A percentile compares a stretch with the other conserved stretches of the same genome.
Conservation (phyloP, 2,113 vertebrate species). For the Pseudopodoces humilis region DNA sequence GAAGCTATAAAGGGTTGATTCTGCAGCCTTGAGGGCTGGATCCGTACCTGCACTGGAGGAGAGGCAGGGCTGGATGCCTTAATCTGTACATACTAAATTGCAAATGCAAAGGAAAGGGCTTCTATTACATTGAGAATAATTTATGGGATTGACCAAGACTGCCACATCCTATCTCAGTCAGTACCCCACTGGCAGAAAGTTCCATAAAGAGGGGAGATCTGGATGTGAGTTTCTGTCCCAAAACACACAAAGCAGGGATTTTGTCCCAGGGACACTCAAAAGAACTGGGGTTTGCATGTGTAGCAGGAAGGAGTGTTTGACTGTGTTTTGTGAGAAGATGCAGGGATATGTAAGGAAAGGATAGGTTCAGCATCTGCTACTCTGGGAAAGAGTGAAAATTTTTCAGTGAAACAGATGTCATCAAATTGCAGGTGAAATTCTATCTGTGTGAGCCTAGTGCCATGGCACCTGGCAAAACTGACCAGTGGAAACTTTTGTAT, state of each 20-base stretch:
- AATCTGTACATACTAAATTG: neutral
- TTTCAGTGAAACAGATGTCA: neutral
- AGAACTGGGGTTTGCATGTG: neutral
- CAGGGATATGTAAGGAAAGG: neutral
- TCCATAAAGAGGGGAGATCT: neutral
- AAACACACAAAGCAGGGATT: neutral
- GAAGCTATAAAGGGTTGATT: neutral
- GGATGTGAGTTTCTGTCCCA: neutral
- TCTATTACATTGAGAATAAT: neutral
- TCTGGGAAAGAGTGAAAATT: neutral
- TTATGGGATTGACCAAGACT: neutral
- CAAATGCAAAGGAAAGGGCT: neutral
- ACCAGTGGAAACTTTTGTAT: neutral
- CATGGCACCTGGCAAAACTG: neutral
- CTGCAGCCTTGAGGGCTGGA: neutral
- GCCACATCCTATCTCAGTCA: neutral
- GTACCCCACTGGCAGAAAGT: neutral
- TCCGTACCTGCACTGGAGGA: neutral
- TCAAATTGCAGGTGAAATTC: neutral
- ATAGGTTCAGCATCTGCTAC: neutral
- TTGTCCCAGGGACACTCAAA: neutral
- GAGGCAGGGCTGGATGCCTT: neutral
- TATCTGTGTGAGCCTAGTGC: neutral
- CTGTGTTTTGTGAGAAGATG: neutral
- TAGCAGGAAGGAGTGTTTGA: neutral